Conservation (phyloP, 2,888 invertebrate species). For the Copidosoma aretas region DNA sequence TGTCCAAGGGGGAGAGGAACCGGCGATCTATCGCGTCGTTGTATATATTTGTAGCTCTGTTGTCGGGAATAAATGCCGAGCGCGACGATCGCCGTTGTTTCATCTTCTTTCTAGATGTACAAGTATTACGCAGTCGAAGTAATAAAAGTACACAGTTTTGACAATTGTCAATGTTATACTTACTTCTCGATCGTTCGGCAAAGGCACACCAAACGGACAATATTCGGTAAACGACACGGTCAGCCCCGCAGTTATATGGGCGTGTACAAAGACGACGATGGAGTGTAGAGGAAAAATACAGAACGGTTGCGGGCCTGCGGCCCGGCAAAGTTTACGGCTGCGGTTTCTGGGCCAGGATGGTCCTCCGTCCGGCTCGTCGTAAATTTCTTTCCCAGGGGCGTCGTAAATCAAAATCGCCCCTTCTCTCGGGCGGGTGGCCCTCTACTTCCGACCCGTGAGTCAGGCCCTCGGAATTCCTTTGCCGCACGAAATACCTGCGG, state of each 20-base stretch:
- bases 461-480: not conserved
- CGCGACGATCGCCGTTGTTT: no score
- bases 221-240: no score
- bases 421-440: not conserved
- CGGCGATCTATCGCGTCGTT: not conserved
- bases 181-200: no score
- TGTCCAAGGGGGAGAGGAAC: not conserved
- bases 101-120: no score
- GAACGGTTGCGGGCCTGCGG: conserved; percentile 38
- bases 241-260: conserved; percentile 7
- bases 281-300: conserved; percentile 7
- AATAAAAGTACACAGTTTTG: no score
- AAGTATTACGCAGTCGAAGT: no score
- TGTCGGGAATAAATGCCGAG: no score
- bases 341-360: conserved; percentile 31
- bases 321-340: conserved; percentile 38
- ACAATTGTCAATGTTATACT: no score
- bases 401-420: conserved; percentile 5
- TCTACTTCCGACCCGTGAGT: not conserved
- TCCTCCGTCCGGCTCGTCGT: conserved; percentile 22
- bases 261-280: conserved; percentile 13
- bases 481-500: not conserved
- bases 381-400: conserved; percentile 27
- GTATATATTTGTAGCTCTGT: no score
- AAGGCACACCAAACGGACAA: no score